Base-by-base conservation (phyloP, 2,113 vertebrate genomes). In the Marcusenius ussheri region DNA sequence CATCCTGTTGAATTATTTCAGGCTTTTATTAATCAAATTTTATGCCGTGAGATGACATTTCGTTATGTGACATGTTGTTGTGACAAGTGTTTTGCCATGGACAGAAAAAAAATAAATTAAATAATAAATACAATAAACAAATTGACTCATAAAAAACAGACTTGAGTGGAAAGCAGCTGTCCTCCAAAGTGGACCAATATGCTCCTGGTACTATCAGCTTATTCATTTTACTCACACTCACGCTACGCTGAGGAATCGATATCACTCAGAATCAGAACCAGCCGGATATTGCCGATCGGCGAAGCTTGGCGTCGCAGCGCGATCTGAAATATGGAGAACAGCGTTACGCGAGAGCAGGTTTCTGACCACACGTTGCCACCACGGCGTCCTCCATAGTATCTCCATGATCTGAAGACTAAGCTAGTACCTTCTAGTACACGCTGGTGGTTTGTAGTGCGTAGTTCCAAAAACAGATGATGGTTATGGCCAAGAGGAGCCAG, bases 21-120 rank as follows among this genome's bases (percentile, higher is more conserved):
- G 42, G 86, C 24, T 19, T 87, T 66, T 87, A 87, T 87, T 85
- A 86, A 50, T 90, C 46, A 70, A 49, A 70, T 45, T 74, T 62
- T 83, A 86, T 70, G 84, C 83, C 31, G 83, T 46, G 85, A 87
- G 42, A 87, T 87, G 84, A 87, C 83, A 70, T 90, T 74, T 87
- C 84, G 31, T 87, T 87, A 90, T 35, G 24, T 24, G 58, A 87
- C 58, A 45, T 49, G 15, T 85, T 46, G 35, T 58, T 83, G 15
- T 89, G 89, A 89, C 89, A 85, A 42, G 35, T 49, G 35, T 53
- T 62, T 39, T 62, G 80, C 77, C 77, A 84, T 11, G 53, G 53
- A 87, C 85, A 87, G 85, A 17, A 53, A 31, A 31, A 51, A 87
- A 87, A 87, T 35, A 2, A 88, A 45, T 58, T 8, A 85, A 90